These are phyloP conservation scores for Acipenser oxyrinchus DNA, from an alignment of 2,797 vertebrate species.

Conservation along the genomic window DNA sequence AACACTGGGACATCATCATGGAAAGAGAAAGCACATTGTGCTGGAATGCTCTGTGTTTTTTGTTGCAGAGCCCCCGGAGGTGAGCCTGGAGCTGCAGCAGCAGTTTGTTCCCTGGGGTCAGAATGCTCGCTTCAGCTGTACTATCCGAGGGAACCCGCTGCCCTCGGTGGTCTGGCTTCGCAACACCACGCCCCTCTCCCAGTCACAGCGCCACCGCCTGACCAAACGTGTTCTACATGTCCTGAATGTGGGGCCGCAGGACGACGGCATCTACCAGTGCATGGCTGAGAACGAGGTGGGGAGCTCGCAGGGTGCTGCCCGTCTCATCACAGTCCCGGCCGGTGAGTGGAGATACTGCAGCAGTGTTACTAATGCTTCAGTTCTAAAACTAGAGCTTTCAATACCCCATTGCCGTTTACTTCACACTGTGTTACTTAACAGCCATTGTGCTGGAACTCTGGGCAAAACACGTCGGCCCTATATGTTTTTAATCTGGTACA, in stretches of 20 bases:
- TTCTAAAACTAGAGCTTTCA: too few relatives aligned
- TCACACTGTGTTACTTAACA: too few relatives aligned
- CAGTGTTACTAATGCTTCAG: too few relatives aligned
- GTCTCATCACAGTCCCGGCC: slow-evolving; percentile 65
- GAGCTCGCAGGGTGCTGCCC: slow-evolving; percentile 80
- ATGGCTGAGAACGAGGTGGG: slow-evolving; percentile 91
- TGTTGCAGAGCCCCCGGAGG: slow-evolving; percentile 80
- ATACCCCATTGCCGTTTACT: too few relatives aligned
- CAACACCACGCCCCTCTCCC: slow-evolving; percentile 69
- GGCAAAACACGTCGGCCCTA: too few relatives aligned
- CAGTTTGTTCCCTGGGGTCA: slow-evolving; percentile 72
- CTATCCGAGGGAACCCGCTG: slow-evolving; percentile 77
- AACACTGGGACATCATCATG: too few relatives aligned
- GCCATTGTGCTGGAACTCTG: too few relatives aligned
- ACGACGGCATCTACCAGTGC: slow-evolving; percentile 91
- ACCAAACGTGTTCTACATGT: slow-evolving; percentile 60
- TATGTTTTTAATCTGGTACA: too few relatives aligned
- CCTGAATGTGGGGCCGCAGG: slow-evolving; percentile 73
- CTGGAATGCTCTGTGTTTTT: too few relatives aligned
- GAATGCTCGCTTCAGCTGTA: slow-evolving; percentile 78
- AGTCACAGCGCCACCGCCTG: slow-evolving; percentile 71
- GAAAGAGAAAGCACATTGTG: background rate
- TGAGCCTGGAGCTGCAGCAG: slow-evolving; percentile 81
- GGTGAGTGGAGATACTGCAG: slow-evolving; percentile 47
- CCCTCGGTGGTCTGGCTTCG: slow-evolving; percentile 84